Percentiles rank a stretch among this genome's conserved stretches.
phyloP scores from a whole-genome alignment of 2,797 vertebrate species.

The Cichlasoma orientale region DNA sequence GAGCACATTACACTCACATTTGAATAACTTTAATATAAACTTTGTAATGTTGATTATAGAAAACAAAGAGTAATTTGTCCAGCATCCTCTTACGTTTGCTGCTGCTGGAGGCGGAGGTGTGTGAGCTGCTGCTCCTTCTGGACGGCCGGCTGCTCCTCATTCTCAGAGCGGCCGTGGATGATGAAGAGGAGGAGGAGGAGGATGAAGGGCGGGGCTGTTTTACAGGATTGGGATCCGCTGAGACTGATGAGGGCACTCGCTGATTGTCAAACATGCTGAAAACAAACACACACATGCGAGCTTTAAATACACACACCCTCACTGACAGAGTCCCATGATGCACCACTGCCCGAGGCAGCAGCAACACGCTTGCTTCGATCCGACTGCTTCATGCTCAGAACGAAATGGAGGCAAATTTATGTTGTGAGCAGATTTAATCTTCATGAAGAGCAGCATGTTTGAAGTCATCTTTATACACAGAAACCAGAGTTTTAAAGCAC shows the following conservation, averaged over 20 bases:
- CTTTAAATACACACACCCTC: not conserved
- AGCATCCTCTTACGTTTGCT: constrained; percentile 51
- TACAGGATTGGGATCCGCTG: constrained; percentile 44
- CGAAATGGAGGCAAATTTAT: constrained; percentile 23
- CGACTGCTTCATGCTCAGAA: constrained; percentile 25
- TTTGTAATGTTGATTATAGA: not conserved
- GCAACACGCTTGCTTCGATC: not conserved
- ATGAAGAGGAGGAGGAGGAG: constrained; percentile 40
- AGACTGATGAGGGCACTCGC: constrained; percentile 64
- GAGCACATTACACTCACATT: too few relatives aligned
- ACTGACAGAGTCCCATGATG: constrained; percentile 29
- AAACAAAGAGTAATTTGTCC: not conserved
- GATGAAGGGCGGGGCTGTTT: constrained; percentile 61
- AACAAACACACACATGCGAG: not conserved
- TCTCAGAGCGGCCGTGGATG: constrained; percentile 43
- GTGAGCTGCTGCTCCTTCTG: constrained; percentile 45
- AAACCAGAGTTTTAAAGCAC: not conserved
- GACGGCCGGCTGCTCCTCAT: constrained; percentile 48
- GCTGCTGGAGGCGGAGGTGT: constrained; percentile 22
- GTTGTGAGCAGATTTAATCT: constrained; percentile 4
- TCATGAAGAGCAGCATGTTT: not conserved
- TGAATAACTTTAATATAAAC: not conserved
- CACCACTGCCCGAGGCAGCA: constrained; percentile 17
- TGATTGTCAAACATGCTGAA: constrained; percentile 74
- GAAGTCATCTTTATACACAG: not conserved